Evolutionary conservation across 1,140 invertebrate genomes (phyloP), one percentile per base, ranked within the genome.

Genomic region (Zaprionus gabonicus): DNA sequence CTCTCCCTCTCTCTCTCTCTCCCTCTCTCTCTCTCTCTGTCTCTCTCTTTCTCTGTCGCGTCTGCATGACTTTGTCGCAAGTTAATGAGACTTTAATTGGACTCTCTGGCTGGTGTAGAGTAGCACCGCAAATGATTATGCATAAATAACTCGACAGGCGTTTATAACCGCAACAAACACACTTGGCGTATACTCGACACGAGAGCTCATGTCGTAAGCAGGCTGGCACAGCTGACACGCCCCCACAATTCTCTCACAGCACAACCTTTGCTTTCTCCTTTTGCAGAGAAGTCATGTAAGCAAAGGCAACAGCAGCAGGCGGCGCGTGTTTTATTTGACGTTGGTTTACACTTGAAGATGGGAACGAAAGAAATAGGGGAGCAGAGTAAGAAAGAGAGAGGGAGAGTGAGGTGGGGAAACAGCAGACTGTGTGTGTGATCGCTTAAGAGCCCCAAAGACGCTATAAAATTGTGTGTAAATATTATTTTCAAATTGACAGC

Each of bases 401-500:
- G 3, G 38, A 41, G 4, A 2, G 38, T 5, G 38, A 41, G 4
- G 38, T 41, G 0, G 2, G 38, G 4, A 41, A 41, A 41, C 15
- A n/a, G 38, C 15, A 15, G 38, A 41, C 4, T 15, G 38, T 13
- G 38, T 3, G 58, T 17, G 20, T 51, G 59, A 59, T 80, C 62
- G 63, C 38, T 76, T 58, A 27, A 74, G 69, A 80, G 57, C 59
- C 34, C 28, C 28, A 34, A 71, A 82, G 41, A 87, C 76, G 78
- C 65, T 78, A 56, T 44, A 49, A 75, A 76, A 71, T 71, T 66
- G 83, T 88, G 84, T 83, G 80, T 78, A 87, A 88, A 87, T 88
- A 87, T 80, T 83, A 74, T 83, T 88, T 80, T 81, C 73, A 88
- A 87, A 88, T 87, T 87, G 83, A 84, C 82, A 78, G 71, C 81